These are phyloP conservation scores for Gastrophryne carolinensis DNA, from an alignment of 2,797 vertebrate species.

Conservation along the genomic window DNA sequence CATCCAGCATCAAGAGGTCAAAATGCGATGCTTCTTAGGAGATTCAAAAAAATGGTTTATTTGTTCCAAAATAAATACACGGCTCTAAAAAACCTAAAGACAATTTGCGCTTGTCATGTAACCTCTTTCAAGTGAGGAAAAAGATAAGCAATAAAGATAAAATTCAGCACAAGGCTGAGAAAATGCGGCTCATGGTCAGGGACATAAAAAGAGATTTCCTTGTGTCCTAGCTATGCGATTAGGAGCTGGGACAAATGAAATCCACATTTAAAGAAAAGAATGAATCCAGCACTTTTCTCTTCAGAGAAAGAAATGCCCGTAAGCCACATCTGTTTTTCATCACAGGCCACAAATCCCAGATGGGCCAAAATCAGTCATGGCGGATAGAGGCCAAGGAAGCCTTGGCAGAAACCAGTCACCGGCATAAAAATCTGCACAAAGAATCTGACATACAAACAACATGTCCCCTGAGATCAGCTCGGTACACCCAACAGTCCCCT, in stretches of 20 bases:
- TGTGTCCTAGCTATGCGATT: background rate
- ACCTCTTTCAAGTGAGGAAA: background rate
- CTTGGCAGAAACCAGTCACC: slow-evolving; percentile 17
- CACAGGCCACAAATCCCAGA: background rate
- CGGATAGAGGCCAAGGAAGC: background rate
- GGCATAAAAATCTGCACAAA: slow-evolving; percentile 12
- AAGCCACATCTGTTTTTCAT: slow-evolving; percentile 2
- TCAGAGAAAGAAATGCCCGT: slow-evolving; percentile 3
- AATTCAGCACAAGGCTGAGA: background rate
- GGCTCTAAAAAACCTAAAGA: too few species aligned
- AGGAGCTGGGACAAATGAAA: slow-evolving; percentile 34
- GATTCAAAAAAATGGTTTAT: too few species aligned
- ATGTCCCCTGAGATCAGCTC: background rate
- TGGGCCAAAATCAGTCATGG: slow-evolving; percentile 39
- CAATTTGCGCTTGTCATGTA: background rate
- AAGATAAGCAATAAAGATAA: background rate
- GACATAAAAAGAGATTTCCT: background rate
- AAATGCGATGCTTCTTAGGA: too few species aligned
- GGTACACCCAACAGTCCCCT: background rate
- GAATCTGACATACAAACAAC: slow-evolving; percentile 4
- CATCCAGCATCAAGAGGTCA: too few species aligned
- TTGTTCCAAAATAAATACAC: background rate
- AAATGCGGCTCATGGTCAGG: background rate
- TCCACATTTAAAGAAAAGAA: slow-evolving; percentile 12
- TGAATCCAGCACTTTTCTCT: background rate